Evolutionary conservation across 2,113 vertebrate species (phyloP).

Genomic region (Oncorhynchus nerka): DNA sequence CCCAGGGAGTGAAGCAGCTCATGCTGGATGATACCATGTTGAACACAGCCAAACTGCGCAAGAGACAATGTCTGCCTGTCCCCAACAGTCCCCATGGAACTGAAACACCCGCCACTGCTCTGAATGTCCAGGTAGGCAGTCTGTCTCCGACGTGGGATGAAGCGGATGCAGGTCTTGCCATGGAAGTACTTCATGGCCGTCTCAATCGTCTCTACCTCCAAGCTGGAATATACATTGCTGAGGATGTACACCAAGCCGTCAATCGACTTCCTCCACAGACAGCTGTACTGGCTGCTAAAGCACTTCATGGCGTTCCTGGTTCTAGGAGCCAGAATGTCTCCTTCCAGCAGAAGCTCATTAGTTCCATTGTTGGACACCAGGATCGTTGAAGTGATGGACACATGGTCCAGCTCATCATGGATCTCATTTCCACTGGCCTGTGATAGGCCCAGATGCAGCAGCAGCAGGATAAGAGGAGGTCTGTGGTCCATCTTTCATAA

Average conservation of each 20-base stretch:
- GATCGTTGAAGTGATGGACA: conserved; percentile 37
- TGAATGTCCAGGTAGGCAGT: conserved; percentile 42
- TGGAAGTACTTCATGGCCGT: conserved; percentile 22
- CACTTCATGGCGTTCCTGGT: conserved; percentile 53
- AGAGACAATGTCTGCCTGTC: conserved; percentile 59
- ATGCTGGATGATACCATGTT: conserved; percentile 51
- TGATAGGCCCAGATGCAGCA: conserved; percentile 44
- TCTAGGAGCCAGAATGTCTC: conserved; percentile 41
- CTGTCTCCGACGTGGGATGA: background rate
- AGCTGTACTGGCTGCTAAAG: background rate
- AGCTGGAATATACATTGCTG: conserved; percentile 39
- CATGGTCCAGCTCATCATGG: conserved; percentile 18
- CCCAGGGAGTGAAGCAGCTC: conserved; percentile 64
- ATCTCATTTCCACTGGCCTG: conserved; percentile 11
- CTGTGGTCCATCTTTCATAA: conserved; percentile 27
- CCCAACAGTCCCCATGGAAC: conserved; percentile 38
- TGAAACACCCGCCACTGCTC: conserved; percentile 53
- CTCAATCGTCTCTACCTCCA: background rate
- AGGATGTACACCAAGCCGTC: conserved; percentile 36
- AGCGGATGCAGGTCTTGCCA: conserved; percentile 54
- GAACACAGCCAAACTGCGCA: conserved; percentile 45
- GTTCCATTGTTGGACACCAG: conserved; percentile 17
- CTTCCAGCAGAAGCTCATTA: conserved; percentile 36
- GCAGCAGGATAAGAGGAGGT: conserved; percentile 5
- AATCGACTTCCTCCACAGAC: conserved; percentile 53